phyloP scores from a whole-genome alignment of 2,888 invertebrate species.

The Ennomos fuscantarius region DNA sequence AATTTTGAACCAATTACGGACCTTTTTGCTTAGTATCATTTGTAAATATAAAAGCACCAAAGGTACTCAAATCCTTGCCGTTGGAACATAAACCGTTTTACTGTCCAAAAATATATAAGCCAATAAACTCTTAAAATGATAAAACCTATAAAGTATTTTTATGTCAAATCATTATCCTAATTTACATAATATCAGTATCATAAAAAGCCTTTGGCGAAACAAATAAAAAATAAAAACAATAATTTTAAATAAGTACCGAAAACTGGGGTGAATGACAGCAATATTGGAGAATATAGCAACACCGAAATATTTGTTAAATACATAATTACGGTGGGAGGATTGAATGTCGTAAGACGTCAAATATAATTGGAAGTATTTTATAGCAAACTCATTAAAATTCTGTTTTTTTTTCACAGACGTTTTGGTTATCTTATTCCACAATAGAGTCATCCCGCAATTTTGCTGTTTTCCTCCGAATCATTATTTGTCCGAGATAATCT shows the following conservation, averaged over 20 bases:
- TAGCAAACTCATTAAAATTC: no score
- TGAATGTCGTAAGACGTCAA: no score
- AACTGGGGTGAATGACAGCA: no score
- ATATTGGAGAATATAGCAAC: no score
- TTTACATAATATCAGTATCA: conserved; percentile 32
- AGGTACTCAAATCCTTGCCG: neutral
- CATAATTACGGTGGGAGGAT: no score
- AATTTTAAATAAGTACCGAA: neutral
- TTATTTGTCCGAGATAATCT: no score
- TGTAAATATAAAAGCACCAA: neutral
- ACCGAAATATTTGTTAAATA: no score
- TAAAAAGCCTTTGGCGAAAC: conserved; percentile 16
- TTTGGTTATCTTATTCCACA: no score
- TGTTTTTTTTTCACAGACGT: no score
- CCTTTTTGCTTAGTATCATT: neutral
- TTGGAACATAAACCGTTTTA: conserved; percentile 30
- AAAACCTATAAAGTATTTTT: conserved; percentile 33
- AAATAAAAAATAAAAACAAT: conserved; percentile 21
- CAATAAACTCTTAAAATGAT: conserved; percentile 32
- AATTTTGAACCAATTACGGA: neutral
- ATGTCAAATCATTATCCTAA: conserved; percentile 33
- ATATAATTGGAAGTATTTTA: no score
- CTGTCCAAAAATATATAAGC: conserved; percentile 19
- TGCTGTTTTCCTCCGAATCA: no score
- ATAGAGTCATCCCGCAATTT: no score